Conservation (phyloP, 2,888 invertebrate genomes). For the Habrosyne pyritoides region DNA sequence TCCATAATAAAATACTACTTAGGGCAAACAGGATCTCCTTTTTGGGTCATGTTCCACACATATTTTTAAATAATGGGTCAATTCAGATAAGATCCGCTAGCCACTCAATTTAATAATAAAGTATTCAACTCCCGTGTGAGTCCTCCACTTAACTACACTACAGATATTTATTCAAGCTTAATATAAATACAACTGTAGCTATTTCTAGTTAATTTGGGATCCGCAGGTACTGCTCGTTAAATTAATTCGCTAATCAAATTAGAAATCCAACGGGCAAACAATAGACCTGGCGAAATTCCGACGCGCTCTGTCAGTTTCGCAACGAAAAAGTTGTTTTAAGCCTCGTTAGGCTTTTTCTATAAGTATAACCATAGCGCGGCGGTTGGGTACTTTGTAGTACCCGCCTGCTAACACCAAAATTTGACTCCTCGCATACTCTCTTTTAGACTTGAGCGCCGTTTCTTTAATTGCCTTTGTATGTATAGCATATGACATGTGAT, state of each 20-base stretch:
- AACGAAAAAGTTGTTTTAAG: slow-evolving; percentile 42
- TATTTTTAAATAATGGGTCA: neutral
- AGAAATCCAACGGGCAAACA: slow-evolving; percentile 56
- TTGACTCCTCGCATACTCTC: neutral
- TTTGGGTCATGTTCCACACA: too few relatives aligned
- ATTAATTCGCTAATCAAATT: slow-evolving; percentile 63
- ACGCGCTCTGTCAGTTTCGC: slow-evolving; percentile 32
- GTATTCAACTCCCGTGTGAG: slow-evolving; percentile 12
- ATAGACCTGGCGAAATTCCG: slow-evolving; percentile 42
- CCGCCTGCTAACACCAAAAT: neutral
- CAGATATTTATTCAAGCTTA: slow-evolving; percentile 38
- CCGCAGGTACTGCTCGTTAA: slow-evolving; percentile 49
- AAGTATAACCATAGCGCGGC: neutral
- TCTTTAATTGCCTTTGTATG: neutral
- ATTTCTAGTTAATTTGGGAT: slow-evolving; percentile 53
- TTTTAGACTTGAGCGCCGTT: neutral
- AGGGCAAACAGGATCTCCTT: too few relatives aligned
- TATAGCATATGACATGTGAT: too few relatives aligned
- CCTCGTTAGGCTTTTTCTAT: slow-evolving; percentile 29
- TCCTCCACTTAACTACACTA: slow-evolving; percentile 21
- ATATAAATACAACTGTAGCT: slow-evolving; percentile 46
- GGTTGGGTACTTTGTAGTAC: neutral
- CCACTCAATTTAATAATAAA: slow-evolving; percentile 9
- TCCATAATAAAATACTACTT: too few relatives aligned
- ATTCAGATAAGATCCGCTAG: neutral